A percentile compares a stretch with the other conserved stretches of the same genome.
phyloP scores from a whole-genome alignment of 2,113 vertebrate genomes.

The Hemibagrus wyckioides region DNA sequence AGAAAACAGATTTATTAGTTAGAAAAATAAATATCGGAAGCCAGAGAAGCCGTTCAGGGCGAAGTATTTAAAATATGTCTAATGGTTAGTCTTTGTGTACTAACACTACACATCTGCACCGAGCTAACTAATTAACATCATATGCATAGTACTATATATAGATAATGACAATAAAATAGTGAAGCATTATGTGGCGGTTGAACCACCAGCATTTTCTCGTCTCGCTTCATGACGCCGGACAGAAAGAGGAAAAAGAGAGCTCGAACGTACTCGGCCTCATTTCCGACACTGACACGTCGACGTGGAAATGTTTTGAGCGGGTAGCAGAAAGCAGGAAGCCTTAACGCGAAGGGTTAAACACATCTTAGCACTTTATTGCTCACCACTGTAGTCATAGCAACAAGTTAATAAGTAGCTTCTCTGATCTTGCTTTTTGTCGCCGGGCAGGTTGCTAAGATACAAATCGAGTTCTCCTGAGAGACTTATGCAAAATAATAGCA shows the following conservation, averaged over 20 bases:
- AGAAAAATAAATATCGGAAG: neutral
- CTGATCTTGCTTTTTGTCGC: constrained; percentile 71
- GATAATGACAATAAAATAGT: neutral
- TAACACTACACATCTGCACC: neutral
- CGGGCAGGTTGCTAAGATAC: constrained; percentile 78
- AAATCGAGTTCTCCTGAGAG: constrained; percentile 63
- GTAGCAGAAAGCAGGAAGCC: constrained; percentile 54
- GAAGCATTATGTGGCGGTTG: neutral
- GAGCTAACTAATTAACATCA: neutral
- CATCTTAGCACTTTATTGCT: constrained; percentile 73
- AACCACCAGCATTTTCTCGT: neutral
- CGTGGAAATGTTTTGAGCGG: constrained; percentile 50
- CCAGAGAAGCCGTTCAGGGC: neutral
- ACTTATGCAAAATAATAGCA: constrained; percentile 58
- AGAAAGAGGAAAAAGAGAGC: neutral
- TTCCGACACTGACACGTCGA: constrained; percentile 55
- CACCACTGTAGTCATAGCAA: constrained; percentile 78
- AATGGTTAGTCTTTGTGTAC: neutral
- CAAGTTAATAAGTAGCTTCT: constrained; percentile 80
- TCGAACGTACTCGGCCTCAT: neutral
- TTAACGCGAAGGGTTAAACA: constrained; percentile 66
- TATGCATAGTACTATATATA: neutral
- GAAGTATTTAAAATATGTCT: neutral
- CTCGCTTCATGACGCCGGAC: neutral
- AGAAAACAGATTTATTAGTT: too few species aligned